Evolutionary conservation across 2,797 vertebrate genomes (phyloP).

Genomic region (Coregonus ussuriensis): DNA sequence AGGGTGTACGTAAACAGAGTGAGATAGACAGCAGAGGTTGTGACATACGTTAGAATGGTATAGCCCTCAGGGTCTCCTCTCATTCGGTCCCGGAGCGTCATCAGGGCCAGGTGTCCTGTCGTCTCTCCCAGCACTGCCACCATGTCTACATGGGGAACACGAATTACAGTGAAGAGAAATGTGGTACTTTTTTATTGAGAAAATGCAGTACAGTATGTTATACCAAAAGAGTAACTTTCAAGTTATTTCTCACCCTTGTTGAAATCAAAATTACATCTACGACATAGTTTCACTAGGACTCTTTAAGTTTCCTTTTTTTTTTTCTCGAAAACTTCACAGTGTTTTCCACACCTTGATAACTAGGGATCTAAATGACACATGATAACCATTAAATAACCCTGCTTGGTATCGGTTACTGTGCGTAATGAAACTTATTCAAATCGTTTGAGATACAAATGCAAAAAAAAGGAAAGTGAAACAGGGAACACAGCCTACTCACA

Average conservation of each 20-base stretch:
- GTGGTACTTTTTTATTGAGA: background rate
- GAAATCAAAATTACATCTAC: no score
- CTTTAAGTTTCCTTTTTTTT: no score
- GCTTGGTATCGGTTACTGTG: no score
- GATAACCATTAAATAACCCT: no score
- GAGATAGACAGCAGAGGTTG: background rate
- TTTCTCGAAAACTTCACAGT: no score
- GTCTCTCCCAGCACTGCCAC: conserved; percentile 96
- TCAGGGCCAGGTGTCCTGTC: conserved; percentile 82
- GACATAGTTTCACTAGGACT: no score
- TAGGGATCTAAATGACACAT: no score
- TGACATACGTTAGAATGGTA: conserved; percentile 83
- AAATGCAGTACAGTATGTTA: background rate
- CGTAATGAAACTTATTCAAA: no score
- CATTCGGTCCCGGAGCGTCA: conserved; percentile 86
- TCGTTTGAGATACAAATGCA: no score
- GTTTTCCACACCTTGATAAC: no score
- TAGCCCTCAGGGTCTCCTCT: conserved; percentile 86
- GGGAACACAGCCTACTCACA: no score
- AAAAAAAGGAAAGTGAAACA: no score
- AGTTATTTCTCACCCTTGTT: background rate
- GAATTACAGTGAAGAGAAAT: background rate
- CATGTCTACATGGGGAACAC: conserved; percentile 84
- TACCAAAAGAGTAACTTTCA: background rate
- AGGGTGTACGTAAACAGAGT: background rate